Evolutionary conservation across 2,888 invertebrate species (phyloP).

Genomic region (Plagodis pulveraria): DNA sequence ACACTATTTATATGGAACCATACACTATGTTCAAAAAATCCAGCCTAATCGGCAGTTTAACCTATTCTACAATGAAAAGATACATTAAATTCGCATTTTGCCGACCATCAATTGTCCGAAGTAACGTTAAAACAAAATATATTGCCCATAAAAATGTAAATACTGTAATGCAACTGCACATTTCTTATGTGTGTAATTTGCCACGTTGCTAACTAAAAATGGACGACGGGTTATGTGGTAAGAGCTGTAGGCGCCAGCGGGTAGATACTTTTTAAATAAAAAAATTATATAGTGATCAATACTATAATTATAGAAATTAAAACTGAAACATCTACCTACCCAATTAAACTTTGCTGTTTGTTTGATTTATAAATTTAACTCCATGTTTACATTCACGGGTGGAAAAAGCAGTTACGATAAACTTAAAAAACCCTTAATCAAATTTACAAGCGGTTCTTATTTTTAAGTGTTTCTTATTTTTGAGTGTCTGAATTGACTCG

Average conservation of each 20-base stretch:
- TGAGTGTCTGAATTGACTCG: too few relatives aligned
- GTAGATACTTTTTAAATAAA: background rate
- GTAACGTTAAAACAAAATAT: slow-evolving; percentile 69
- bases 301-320: too few relatives aligned
- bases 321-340: too few relatives aligned
- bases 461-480: too few relatives aligned
- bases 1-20: slow-evolving; percentile 6
- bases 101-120: slow-evolving; percentile 69
- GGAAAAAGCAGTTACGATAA: too few relatives aligned
- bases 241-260: slow-evolving; percentile 28
- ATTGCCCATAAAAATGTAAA: slow-evolving; percentile 83
- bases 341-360: background rate
- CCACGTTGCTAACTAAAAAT: slow-evolving; percentile 77
- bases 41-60: slow-evolving; percentile 53
- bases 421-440: too few relatives aligned
- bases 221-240: slow-evolving; percentile 39
- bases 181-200: slow-evolving; percentile 82
- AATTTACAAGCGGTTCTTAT: too few relatives aligned
- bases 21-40: slow-evolving; percentile 34
- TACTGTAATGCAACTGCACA: slow-evolving; percentile 80
- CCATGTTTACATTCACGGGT: too few relatives aligned
- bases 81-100: slow-evolving; percentile 68
- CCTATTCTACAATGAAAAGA: slow-evolving; percentile 53
- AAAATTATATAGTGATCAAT: too few relatives aligned
- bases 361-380: too few relatives aligned